Base-by-base conservation (phyloP, 1,140 invertebrate species). In the Laupala kohalensis region DNA sequence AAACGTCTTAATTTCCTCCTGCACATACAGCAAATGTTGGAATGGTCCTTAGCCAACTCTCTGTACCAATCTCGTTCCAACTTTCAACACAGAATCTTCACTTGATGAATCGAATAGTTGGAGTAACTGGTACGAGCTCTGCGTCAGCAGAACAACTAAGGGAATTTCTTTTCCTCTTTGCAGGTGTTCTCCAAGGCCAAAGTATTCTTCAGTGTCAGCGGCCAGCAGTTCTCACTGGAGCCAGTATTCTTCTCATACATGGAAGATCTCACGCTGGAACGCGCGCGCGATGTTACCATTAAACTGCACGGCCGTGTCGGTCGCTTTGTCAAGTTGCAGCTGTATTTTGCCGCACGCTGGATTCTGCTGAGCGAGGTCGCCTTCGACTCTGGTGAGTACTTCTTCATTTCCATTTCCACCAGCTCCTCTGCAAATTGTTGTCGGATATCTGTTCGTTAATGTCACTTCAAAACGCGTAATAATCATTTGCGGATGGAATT, bases 321-420 rank as follows among this genome's bases (percentile, higher is more conserved):
- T 67, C 84, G 86, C 72, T 92, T 86, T 79, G 80, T 95, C 30
- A 90, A 91, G 78, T 80, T 95, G 64, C 89, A 92, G 77, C 84
- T 96, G 27, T 92, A 89, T 81, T 96, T 95, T 78, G 90, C 91
- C 67, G 84, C 89, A 6, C 84, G 87, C 74, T 96, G 93, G 93
- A 90, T 96, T 75, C 87, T 96, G 83, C 86, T 96, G 74, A 94
- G 92, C 77, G 94, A 96, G 81, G 86, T 95, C 69, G 86, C 86
- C 71, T 92, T 92, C 76, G 87, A 90, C 77, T 91, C 90, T 75
- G 88, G 90, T 91, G 81, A 87, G 83, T 79, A 23, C 23, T 13
- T n/a, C n/a, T n/a, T n/a, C n/a, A n/a, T n/a, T n/a, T n/a, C n/a
- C n/a, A n/a, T n/a, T n/a, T n/a, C n/a, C n/a, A n/a, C n/a, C n/a